Base-by-base conservation (phyloP, 92 coral and sea anemone genomes). In the Umimayanthus chanpuru region DNA sequence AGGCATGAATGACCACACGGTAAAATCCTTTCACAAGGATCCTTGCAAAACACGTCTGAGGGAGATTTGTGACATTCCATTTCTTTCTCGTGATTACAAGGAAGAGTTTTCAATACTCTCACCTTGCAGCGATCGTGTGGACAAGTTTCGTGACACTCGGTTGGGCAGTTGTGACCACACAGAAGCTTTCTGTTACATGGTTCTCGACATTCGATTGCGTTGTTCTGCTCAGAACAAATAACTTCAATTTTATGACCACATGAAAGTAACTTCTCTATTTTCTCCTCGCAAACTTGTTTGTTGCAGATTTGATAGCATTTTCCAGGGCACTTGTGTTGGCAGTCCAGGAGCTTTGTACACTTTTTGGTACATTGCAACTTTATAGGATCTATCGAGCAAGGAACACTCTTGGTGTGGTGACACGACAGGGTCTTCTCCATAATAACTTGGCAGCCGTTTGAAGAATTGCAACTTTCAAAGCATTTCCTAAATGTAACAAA, bases 1-100 rank as follows among this genome's bases (percentile, higher is more conserved):
- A 81, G 28, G 68, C 98, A 94, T 26, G n/a, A 21, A 78, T 94
- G 98, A 14, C 94, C 95, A 55, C 98, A 94, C 2, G 85, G 87
- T 61, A 94, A 90, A 50, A 66, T 30, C 20, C 26, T 68, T 20
- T 47, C 47, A 49, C 98, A 94, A 0, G 90, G 81, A 23, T 64
- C 66, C 21, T 65, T 85, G 64, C 97, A 94, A 18, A 65, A 26
- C 14, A 83, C 91, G 1, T 58, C 82, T 4, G 78, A 89, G 36
- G 80, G 47, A 23, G 91, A 79, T 21, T 55, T 39, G 76, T 76
- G 29, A 43, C 95, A 94, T 72, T 77, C 65, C 88, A 94, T 75
- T 53, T 55, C 47, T 36, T 89, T 70, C 55, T 76, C 73, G 82
- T 94, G 96, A 67, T 91, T 91, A 89, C 98, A 94, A 2, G 93